Evolutionary conservation across 1,140 invertebrate species (phyloP), one percentile per base, ranked within the genome.

Genomic region (Pseudomyrmex sp.): DNA sequence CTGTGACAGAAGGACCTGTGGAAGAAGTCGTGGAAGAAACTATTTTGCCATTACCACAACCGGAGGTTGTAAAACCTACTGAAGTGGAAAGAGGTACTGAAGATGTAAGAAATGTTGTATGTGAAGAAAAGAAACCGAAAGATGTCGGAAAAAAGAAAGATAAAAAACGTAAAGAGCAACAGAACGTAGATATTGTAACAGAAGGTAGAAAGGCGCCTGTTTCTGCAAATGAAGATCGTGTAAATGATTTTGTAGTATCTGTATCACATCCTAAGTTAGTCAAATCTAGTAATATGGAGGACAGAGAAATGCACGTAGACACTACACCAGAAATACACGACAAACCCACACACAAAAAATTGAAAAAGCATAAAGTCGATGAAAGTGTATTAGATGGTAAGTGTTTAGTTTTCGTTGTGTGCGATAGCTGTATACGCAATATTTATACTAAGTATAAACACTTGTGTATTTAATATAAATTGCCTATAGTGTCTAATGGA

Each of bases 261-360:
- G 96, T 89, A 92, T 15, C 93, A 94, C 85, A 95, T 90, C 96
- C 96, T 92, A 96, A 96, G 0, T 84, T 95, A 44, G 95, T 96
- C 2, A 96, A 95, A 91, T 96, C 94, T 69, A 96, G 96, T 91
- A 83, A 90, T 61, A 46, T 59, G 7, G 72, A 85, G 10, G 66
- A 86, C 4, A 84, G 93, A 74, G 50, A 46, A 58, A 1, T 76
- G n/a, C 48, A 69, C 48, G 90, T 86, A 89, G 89, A 91, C 90
- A 91, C 82, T 86, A 90, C 66, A 90, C 84, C 80, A 86, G 87
- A 89, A 89, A 80, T 82, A 92, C 91, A 92, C 83, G 84, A 82
- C 73, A 90, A 91, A 90, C 73, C 74, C 23, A 90, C 87, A 91
- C 88, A 92, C 73, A 91, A 88, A 89, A 89, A 75, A 88, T 80